Percentiles rank a stretch among this genome's conserved stretches.
Conservation (phyloP, 2,797 vertebrate species). For the Notolepis coatsorum region DNA sequence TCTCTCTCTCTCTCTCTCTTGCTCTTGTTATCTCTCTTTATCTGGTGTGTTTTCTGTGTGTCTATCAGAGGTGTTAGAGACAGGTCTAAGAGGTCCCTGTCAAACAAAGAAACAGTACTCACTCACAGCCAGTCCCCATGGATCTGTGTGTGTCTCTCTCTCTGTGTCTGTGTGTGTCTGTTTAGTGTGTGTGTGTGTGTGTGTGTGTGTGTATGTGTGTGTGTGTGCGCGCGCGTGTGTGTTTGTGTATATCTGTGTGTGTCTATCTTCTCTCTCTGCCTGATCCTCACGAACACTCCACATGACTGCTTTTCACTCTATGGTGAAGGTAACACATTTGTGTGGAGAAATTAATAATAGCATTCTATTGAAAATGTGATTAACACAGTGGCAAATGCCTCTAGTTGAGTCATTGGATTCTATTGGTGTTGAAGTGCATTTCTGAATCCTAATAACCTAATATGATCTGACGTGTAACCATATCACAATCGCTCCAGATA, state of each 20-base stretch:
- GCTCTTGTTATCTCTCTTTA: constrained; percentile 68
- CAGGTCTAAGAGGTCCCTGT: constrained; percentile 80
- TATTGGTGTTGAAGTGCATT: no score
- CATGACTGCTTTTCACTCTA: no score
- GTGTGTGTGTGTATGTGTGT: constrained; percentile 69
- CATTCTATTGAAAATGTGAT: no score
- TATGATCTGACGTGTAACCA: no score
- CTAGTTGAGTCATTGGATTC: no score
- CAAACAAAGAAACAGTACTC: constrained; percentile 80
- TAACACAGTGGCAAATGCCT: no score
- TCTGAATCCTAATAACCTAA: no score
- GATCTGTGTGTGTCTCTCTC: constrained; percentile 60
- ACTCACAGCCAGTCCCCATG: constrained; percentile 74
- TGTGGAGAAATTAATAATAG: no score
- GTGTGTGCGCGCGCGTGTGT: not conserved
- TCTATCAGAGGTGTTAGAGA: constrained; percentile 78
- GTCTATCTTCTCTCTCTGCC: constrained; percentile 51
- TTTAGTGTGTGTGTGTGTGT: constrained; percentile 63
- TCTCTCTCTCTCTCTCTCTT: constrained; percentile 49
- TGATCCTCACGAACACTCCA: no score
- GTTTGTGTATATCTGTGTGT: constrained; percentile 70
- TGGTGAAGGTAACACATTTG: no score
- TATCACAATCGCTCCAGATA: no score
- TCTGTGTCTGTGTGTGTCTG: constrained; percentile 60
- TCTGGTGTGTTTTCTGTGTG: constrained; percentile 75